Conservation (phyloP, 1,140 invertebrate species). For the Drosophila sproati region DNA sequence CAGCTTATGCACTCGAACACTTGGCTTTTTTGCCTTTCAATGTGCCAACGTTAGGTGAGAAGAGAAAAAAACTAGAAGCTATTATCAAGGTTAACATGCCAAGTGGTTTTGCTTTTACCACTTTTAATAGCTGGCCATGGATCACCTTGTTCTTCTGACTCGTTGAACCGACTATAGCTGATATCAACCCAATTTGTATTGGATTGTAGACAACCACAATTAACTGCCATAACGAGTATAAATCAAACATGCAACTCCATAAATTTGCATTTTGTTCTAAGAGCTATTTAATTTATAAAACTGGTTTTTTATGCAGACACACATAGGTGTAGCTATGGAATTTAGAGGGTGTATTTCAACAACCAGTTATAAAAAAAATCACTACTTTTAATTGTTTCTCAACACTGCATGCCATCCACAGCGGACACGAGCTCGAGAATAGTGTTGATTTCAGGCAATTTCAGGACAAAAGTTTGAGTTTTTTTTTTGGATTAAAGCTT, state of each 20-base stretch:
- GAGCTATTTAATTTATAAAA: slow-evolving; percentile 4
- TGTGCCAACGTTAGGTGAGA: not conserved
- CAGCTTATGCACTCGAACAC: slow-evolving; percentile 64
- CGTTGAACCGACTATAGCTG: slow-evolving; percentile 15
- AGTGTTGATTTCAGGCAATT: too few relatives aligned
- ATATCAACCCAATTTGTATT: slow-evolving; percentile 52
- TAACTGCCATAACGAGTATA: slow-evolving; percentile 18
- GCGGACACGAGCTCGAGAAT: too few relatives aligned
- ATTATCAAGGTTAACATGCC: slow-evolving; percentile 70
- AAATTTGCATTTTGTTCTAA: slow-evolving; percentile 30
- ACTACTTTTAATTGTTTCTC: not conserved
- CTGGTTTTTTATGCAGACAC: slow-evolving; percentile 7
- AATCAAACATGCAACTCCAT: slow-evolving; percentile 23
- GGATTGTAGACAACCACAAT: slow-evolving; percentile 9
- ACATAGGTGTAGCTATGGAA: slow-evolving; percentile 6
- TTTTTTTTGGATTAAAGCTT: too few relatives aligned
- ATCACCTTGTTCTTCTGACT: slow-evolving; percentile 44
- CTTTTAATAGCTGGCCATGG: slow-evolving; percentile 40
- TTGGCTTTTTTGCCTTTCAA: slow-evolving; percentile 40
- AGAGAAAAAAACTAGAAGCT: slow-evolving; percentile 37
- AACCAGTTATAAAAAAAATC: not conserved
- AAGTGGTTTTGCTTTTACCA: slow-evolving; percentile 61
- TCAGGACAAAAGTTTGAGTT: too few relatives aligned
- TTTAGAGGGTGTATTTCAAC: slow-evolving; percentile 1
- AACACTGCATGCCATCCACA: not conserved